A percentile compares a stretch with the other conserved stretches of the same genome.
These are phyloP conservation scores for Cataglyphis albicans DNA, from an alignment of 2,888 invertebrate species.

Conservation along the genomic window DNA sequence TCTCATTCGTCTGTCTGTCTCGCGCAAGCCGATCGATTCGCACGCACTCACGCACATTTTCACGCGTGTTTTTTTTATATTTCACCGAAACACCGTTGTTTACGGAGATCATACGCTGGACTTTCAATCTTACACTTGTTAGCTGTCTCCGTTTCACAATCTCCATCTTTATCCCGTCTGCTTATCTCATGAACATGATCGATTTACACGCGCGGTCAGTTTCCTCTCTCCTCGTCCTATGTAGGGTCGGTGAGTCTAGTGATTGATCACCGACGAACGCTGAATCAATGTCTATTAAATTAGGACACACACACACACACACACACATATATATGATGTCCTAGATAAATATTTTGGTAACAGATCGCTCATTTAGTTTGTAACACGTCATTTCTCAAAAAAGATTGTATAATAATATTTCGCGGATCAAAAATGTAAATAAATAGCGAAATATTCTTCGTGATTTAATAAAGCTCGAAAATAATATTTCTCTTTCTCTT, in stretches of 20 bases:
- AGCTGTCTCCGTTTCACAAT: slow-evolving; percentile 1
- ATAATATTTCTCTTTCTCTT: not conserved
- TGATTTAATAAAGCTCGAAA: not conserved
- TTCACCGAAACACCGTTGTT: slow-evolving; percentile 7
- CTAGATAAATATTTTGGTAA: slow-evolving; percentile 20
- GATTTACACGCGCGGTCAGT: slow-evolving; percentile 30
- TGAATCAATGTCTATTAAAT: slow-evolving; percentile 23
- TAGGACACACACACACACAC: not conserved
- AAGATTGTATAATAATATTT: not conserved
- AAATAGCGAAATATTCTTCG: no score
- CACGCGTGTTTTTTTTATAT: slow-evolving; percentile 27
- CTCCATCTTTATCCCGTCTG: slow-evolving; percentile 32
- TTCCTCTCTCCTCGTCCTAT: not conserved
- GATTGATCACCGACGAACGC: slow-evolving; percentile 28
- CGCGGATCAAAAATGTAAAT: not conserved
- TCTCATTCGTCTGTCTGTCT: slow-evolving; percentile 10
- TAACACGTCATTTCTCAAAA: not conserved
- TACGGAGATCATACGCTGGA: not conserved
- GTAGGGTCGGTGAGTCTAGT: no score
- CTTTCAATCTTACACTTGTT: slow-evolving; percentile 38
- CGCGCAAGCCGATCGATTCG: slow-evolving; percentile 41
- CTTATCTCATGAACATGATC: slow-evolving; percentile 19
- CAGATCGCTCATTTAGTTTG: not conserved
- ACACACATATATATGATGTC: not conserved
- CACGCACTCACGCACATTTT: slow-evolving; percentile 18